A percentile compares a stretch with the other conserved stretches of the same genome.
Evolutionary conservation across 2,797 vertebrate genomes (phyloP).

Genomic region (Lepilemur ruficaudatus): DNA sequence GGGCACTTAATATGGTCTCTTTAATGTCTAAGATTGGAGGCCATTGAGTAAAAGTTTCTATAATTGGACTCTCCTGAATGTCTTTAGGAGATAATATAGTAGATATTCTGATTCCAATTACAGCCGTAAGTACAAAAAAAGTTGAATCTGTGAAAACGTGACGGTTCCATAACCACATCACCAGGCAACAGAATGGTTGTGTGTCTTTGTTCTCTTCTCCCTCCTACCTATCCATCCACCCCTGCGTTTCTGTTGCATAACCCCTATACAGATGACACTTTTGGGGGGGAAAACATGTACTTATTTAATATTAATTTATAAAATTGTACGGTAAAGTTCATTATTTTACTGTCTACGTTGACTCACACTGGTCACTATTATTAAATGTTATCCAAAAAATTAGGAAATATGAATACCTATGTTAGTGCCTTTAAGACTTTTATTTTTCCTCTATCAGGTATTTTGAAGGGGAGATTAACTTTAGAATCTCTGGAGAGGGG

Average conservation of each 20-base stretch:
- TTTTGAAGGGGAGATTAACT: background rate
- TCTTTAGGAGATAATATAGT: slow-evolving; percentile 35
- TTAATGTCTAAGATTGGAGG: slow-evolving; percentile 4
- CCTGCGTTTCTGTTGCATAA: slow-evolving; percentile 53
- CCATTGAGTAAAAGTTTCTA: background rate
- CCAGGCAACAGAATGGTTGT: slow-evolving; percentile 47
- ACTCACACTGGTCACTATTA: background rate
- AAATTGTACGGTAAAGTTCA: background rate
- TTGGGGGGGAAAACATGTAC: background rate
- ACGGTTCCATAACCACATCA: slow-evolving; percentile 24
- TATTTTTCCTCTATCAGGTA: background rate
- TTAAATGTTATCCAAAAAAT: background rate
- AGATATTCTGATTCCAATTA: background rate
- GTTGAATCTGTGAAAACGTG: background rate
- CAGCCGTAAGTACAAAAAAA: background rate
- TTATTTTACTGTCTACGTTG: background rate
- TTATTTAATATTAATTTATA: slow-evolving; percentile 30
- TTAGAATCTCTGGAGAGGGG: background rate
- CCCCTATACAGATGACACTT: slow-evolving; percentile 14
- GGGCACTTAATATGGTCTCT: background rate
- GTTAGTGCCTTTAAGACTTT: background rate
- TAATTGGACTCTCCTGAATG: background rate
- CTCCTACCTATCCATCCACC: slow-evolving; percentile 33
- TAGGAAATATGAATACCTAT: background rate
- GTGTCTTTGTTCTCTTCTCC: slow-evolving; percentile 40